Base-by-base conservation (phyloP, 2,888 invertebrate genomes). In the Drosophila planitibia region DNA sequence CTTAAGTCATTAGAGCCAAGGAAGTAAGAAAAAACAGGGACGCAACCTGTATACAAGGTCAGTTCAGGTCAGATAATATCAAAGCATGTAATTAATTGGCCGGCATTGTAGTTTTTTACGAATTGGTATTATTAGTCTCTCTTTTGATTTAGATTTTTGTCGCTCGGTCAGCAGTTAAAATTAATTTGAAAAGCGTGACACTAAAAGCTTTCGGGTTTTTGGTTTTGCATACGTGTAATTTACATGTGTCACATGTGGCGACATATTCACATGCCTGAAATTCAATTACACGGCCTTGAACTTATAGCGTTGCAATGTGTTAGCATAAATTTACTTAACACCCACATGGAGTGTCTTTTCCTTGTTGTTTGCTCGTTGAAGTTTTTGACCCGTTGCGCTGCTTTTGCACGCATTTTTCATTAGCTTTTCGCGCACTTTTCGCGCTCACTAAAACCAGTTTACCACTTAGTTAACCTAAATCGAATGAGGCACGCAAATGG, bases 401-500 rank as follows among this genome's bases (percentile, higher is more conserved):
- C 67, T 66, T 75, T 83, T 66, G 72, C 76, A 76, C 82, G 75
- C 80, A 79, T 77, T 77, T 77, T 89, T 89, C 69, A 81, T 79
- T 78, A 72, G 70, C 57, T 76, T 80, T 89, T 22, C 16, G 37
- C 83, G 74, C 81, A 74, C 74, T 72, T 70, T 81, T 72, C 30
- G 69, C 65, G 57, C 67, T 49, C 58, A 25, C 32, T 9, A 55
- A 62, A 71, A 70, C 74, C 57, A 80, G 74, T 79, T 83, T 77
- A 62, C 73, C 86, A 83, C 79, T 91, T 91, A 70, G 84, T 85
- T 90, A 89, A 91, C 87, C 88, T 79, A 91, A 89, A 80, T 89
- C 70, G 52, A 49, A 64, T 25, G 47, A 28, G 67, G 41, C 89
- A 89, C 91, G 91, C 89, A 83, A 90, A 51, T 51, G 52, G 44